Conservation (phyloP, 1,140 invertebrate species). For the Bombus confusus region DNA sequence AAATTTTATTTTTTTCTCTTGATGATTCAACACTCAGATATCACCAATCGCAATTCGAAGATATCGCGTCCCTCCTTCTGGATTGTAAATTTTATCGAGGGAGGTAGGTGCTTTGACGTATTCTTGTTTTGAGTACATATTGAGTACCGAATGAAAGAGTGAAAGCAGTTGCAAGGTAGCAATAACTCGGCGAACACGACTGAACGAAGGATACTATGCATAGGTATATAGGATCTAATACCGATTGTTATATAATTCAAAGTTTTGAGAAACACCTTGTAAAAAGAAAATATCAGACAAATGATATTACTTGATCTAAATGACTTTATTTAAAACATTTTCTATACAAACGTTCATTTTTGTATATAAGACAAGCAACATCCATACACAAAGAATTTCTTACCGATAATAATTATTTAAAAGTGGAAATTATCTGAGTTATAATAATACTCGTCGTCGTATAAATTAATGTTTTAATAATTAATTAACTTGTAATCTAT, state of each 20-base stretch:
- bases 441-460: not conserved
- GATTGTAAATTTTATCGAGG: not conserved
- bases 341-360: not conserved
- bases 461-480: not conserved
- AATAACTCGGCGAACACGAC: not conserved
- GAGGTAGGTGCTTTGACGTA: not conserved
- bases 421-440: not conserved
- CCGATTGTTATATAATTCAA: not conserved
- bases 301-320: not conserved
- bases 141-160: not conserved
- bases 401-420: too few species aligned
- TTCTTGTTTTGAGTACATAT: not conserved
- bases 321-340: not conserved
- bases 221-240: not conserved
- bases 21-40: not conserved
- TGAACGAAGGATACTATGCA: not conserved
- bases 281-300: not conserved
- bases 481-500: too few species aligned
- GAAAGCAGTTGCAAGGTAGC: not conserved
- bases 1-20: not conserved
- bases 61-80: not conserved
- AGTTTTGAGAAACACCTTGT: not conserved
- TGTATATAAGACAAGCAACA: not conserved
- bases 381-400: not conserved
- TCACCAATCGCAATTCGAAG: not conserved